Percentiles rank a stretch among this genome's conserved stretches.
Conservation (phyloP, 2,888 invertebrate genomes). For the Tuta absoluta region DNA sequence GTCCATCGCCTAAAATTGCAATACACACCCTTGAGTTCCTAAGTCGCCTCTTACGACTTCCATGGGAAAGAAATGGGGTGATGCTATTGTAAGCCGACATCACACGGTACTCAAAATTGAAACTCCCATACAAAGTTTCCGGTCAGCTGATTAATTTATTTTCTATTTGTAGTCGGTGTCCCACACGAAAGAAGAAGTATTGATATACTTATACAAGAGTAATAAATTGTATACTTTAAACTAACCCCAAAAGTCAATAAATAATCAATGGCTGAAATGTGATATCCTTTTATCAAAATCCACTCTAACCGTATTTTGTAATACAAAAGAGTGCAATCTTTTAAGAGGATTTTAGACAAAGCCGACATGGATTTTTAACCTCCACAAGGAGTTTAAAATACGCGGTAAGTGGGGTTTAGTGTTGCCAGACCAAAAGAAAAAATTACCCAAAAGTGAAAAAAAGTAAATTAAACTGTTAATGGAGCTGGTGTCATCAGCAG, state of each 20-base stretch:
- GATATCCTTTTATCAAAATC: constrained; percentile 5
- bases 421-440: neutral
- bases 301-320: neutral
- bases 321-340: constrained; percentile 34
- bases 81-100: too few species aligned
- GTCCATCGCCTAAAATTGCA: too few species aligned
- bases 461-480: too few species aligned
- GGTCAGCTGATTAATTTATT: too few species aligned
- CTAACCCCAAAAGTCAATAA: neutral
- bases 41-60: too few species aligned
- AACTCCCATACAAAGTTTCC: too few species aligned
- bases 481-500: too few species aligned
- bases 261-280: constrained; percentile 7
- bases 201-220: neutral
- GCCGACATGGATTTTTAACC: constrained; percentile 61
- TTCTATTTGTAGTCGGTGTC: too few species aligned
- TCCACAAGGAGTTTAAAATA: constrained; percentile 72
- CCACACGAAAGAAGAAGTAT: too few species aligned
- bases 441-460: neutral
- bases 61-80: too few species aligned
- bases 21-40: too few species aligned
- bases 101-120: too few species aligned
- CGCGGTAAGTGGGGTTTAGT: constrained; percentile 44
- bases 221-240: neutral
- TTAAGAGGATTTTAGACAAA: constrained; percentile 51